Conservation (phyloP, 1,140 invertebrate species). For the Scaptomyza hsui region DNA sequence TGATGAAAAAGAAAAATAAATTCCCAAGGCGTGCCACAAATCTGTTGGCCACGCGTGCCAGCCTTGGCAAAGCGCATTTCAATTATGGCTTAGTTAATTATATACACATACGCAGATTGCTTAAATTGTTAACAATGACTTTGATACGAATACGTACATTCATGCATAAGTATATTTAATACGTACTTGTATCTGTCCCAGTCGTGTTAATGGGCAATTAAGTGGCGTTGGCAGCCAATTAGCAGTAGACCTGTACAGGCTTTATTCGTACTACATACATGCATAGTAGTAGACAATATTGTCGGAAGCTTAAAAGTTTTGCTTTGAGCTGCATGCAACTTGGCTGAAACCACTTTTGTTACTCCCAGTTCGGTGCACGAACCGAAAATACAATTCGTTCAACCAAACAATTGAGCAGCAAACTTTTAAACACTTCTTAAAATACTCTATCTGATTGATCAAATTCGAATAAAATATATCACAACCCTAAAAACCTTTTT, state of each 20-base stretch:
- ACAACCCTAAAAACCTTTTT: too few relatives aligned
- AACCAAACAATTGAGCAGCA: too few relatives aligned
- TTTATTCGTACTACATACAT: background rate
- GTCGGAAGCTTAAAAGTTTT: slow-evolving; percentile 13
- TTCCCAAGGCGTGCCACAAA: slow-evolving; percentile 43
- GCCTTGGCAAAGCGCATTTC: slow-evolving; percentile 70
- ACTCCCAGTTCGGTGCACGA: too few relatives aligned
- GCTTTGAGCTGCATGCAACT: slow-evolving; percentile 44
- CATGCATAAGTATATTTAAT: background rate
- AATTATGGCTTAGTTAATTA: slow-evolving; percentile 76
- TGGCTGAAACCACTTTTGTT: too few relatives aligned
- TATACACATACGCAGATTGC: slow-evolving; percentile 55
- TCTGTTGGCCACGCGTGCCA: slow-evolving; percentile 51
- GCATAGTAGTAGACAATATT: background rate
- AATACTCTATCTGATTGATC: too few relatives aligned
- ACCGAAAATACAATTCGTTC: too few relatives aligned
- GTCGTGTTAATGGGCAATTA: slow-evolving; percentile 77
- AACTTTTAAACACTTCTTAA: too few relatives aligned
- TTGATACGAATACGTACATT: slow-evolving; percentile 17
- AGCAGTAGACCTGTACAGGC: slow-evolving; percentile 21
- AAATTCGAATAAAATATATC: too few relatives aligned
- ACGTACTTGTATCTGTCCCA: slow-evolving; percentile 25
- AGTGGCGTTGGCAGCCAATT: slow-evolving; percentile 56
- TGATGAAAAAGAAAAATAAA: slow-evolving; percentile 25
- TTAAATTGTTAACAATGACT: slow-evolving; percentile 77